Conservation (phyloP, 2,888 invertebrate species). For the Lepas anatifera region DNA sequence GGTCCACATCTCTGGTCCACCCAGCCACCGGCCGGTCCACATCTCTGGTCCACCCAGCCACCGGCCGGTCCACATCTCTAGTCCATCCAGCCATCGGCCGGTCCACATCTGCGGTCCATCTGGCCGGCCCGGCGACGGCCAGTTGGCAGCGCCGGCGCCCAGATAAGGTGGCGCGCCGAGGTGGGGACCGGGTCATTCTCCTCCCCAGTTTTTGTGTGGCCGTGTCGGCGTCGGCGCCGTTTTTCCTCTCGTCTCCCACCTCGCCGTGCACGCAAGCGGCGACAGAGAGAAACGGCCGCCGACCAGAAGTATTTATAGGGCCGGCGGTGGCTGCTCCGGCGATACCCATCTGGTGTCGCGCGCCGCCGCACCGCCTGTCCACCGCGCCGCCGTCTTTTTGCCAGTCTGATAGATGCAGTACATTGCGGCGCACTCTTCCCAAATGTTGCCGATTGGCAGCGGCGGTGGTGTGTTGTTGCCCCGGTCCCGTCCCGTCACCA, state of each 20-base stretch:
- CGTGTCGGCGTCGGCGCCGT: neutral
- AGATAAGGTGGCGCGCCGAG: too few relatives aligned
- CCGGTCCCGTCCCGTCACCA: neutral
- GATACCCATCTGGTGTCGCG: conserved; percentile 1
- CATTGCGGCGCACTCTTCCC: neutral
- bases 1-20: too few relatives aligned
- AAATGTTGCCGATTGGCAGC: neutral
- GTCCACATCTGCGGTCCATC: too few relatives aligned
- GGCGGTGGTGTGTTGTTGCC: too few relatives aligned
- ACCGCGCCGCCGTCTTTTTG: neutral
- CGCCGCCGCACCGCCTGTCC: neutral
- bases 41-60: too few relatives aligned
- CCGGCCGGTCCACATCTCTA: too few relatives aligned
- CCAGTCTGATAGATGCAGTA: neutral
- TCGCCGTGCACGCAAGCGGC: conserved; percentile 4
- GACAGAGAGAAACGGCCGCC: conserved; percentile 4
- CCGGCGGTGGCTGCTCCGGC: neutral
- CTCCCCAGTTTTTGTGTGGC: neutral
- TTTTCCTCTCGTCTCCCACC: neutral
- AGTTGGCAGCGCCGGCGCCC: too few relatives aligned
- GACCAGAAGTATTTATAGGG: conserved; percentile 5
- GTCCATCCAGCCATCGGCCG: too few relatives aligned
- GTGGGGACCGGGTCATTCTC: conserved; percentile 5
- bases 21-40: too few relatives aligned
- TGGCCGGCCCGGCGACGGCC: too few relatives aligned